phyloP scores from a whole-genome alignment of 2,113 vertebrate genomes.

The Odobenus rosmarus region DNA sequence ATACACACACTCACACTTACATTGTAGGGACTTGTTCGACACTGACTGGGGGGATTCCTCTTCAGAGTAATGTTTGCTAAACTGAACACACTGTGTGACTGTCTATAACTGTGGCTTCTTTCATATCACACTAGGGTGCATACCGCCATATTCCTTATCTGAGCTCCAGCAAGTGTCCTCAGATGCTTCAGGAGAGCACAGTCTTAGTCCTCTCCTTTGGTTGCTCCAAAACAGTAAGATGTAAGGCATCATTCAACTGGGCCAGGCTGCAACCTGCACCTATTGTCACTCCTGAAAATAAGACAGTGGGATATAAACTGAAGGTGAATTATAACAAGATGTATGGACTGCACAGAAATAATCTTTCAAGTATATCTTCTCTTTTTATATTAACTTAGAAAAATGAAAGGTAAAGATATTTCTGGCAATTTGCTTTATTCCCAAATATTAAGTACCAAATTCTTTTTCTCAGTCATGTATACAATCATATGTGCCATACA shows the following conservation, averaged over 20 bases:
- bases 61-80: not conserved
- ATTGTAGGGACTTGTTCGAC: not conserved
- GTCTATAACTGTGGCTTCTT: not conserved
- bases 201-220: slow-evolving; percentile 85
- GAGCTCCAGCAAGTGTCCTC: slow-evolving; percentile 87
- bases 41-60: not conserved
- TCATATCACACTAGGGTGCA: not conserved
- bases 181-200: slow-evolving; percentile 88
- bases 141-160: slow-evolving; percentile 91
- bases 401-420: not conserved
- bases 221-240: slow-evolving; percentile 78
- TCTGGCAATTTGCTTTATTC: not conserved
- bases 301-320: not conserved
- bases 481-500: not conserved
- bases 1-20: not conserved
- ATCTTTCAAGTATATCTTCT: not conserved
- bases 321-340: not conserved
- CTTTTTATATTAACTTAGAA: not conserved
- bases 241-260: slow-evolving; percentile 83
- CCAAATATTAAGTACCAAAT: not conserved
- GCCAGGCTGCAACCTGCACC: slow-evolving; percentile 89
- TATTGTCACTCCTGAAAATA: slow-evolving; percentile 87
- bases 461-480: not conserved
- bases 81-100: not conserved
- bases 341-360: not conserved